These are phyloP conservation scores for Menura novaehollandiae DNA, from an alignment of 2,113 vertebrate species.

Conservation along the genomic window DNA sequence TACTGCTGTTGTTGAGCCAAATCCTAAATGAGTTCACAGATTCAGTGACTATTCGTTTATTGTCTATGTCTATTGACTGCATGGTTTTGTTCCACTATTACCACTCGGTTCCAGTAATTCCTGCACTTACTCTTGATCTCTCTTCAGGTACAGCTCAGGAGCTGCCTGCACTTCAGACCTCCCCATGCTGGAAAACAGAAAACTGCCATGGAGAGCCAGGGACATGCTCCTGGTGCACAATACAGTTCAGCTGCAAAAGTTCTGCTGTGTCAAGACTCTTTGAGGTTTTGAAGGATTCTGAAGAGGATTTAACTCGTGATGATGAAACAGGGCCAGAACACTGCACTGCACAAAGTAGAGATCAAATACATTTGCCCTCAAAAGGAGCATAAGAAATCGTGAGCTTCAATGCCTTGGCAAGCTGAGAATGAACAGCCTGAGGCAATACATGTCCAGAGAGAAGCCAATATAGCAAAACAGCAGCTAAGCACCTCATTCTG, in stretches of 20 bases:
- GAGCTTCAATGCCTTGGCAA: background rate
- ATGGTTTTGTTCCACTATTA: background rate
- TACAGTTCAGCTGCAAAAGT: background rate
- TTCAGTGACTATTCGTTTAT: background rate
- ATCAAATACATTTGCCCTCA: conserved; percentile 31
- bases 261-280: background rate
- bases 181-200: background rate
- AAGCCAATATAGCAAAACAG: background rate
- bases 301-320: conserved; percentile 4
- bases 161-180: background rate
- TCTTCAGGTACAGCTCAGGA: background rate
- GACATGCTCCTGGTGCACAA: background rate
- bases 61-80: background rate
- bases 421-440: conserved; percentile 29
- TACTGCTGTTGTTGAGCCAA: background rate
- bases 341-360: background rate
- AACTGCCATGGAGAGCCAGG: background rate
- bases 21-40: background rate
- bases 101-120: background rate
- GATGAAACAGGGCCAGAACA: conserved; percentile 16
- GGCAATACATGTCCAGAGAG: conserved; percentile 42
- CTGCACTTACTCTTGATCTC: background rate
- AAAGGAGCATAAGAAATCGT: conserved; percentile 10
- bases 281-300: background rate
- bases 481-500: background rate